Percentiles rank a stretch among this genome's conserved stretches.
Conservation (phyloP, 2,888 invertebrate genomes). For the Lasioglossum leucozonium region DNA sequence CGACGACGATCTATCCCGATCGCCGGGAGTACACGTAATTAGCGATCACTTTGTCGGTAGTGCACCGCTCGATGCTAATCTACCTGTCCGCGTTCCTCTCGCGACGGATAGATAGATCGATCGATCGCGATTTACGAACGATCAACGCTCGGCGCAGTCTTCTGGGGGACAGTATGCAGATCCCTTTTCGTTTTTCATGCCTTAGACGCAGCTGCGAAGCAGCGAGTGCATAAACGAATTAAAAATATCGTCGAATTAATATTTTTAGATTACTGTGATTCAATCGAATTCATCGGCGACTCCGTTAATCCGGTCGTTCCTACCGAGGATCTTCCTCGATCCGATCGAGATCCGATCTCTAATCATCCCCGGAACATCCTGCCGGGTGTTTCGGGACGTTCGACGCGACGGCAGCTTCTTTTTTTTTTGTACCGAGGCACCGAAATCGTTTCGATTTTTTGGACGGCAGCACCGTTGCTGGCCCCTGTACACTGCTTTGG, state of each 20-base stretch:
- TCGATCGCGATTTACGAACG: background rate
- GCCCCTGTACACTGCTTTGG: slow-evolving; percentile 4
- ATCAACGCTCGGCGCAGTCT: background rate
- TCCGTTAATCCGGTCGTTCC: background rate
- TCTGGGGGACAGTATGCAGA: background rate
- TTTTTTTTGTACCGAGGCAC: slow-evolving; percentile 19
- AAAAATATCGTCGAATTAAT: no score
- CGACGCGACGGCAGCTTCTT: background rate
- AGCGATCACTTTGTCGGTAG: slow-evolving; percentile 15
- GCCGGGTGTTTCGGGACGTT: slow-evolving; percentile 46
- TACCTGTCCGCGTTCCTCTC: no score
- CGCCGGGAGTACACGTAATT: slow-evolving; percentile 14
- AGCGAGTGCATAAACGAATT: no score
- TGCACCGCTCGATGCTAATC: background rate
- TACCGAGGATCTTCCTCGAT: background rate
- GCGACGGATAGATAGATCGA: background rate
- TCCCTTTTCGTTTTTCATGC: background rate
- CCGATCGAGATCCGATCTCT: slow-evolving; percentile 35
- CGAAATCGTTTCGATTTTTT: slow-evolving; percentile 70
- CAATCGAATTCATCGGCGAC: background rate
- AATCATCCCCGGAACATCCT: slow-evolving; percentile 52
- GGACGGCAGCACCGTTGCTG: slow-evolving; percentile 28
- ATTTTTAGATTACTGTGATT: background rate
- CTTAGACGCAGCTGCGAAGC: no score
- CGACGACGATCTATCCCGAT: slow-evolving; percentile 20